These are phyloP conservation scores for Syrphus vitripennis DNA, from an alignment of 2,888 invertebrate species.

Conservation along the genomic window DNA sequence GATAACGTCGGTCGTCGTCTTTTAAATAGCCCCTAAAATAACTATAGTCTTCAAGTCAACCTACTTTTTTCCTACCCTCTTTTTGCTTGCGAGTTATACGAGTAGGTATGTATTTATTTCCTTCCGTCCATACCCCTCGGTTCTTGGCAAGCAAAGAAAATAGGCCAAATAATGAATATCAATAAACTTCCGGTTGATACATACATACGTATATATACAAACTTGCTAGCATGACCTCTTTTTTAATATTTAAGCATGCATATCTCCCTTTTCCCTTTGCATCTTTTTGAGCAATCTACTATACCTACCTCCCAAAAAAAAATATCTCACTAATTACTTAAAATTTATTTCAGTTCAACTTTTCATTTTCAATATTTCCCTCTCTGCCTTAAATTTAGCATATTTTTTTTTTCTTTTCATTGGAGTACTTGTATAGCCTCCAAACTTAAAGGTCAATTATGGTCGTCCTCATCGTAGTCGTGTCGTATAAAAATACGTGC, in stretches of 20 bases:
- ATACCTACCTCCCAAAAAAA: background rate
- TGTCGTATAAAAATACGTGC: constrained; percentile 21
- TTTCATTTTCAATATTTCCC: background rate
- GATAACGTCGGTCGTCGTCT: constrained; percentile 9
- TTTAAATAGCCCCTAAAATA: background rate
- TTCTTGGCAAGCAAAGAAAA: constrained; percentile 4
- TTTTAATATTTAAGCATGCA: constrained; percentile 1
- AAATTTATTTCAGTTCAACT: background rate
- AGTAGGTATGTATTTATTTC: background rate
- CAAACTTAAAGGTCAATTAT: constrained; percentile 20
- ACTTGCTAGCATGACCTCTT: constrained; percentile 42
- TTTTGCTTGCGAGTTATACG: background rate
- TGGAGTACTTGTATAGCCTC: background rate
- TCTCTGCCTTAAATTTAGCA: background rate
- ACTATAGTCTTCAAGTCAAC: background rate
- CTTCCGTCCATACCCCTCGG: background rate
- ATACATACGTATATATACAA: background rate
- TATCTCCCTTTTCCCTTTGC: background rate
- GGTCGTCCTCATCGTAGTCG: background rate
- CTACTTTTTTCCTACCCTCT: background rate
- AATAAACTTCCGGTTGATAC: constrained; percentile 30
- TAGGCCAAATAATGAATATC: constrained; percentile 41
- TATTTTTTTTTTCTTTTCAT: background rate
- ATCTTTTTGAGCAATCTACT: background rate
- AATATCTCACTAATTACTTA: constrained; percentile 30